Evolutionary conservation across 2,113 vertebrate species (phyloP).

Genomic region (Hiodon alosoides): DNA sequence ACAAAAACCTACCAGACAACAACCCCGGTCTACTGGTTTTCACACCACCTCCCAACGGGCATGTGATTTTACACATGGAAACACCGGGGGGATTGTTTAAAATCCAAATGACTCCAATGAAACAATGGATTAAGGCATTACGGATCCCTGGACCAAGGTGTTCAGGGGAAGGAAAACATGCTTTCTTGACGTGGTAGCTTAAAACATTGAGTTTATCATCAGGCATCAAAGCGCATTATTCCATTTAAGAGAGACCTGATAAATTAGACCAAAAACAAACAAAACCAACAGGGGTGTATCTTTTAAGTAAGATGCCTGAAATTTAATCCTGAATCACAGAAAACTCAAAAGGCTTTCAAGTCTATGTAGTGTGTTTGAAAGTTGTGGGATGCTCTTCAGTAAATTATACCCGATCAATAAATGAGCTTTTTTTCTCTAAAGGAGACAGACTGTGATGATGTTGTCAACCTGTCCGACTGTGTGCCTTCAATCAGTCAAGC

Average conservation of each 20-base stretch:
- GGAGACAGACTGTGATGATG: constrained; percentile 25
- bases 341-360: neutral
- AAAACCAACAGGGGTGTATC: neutral
- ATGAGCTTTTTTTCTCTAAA: constrained; percentile 15
- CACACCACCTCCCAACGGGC: too few species aligned
- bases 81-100: too few species aligned
- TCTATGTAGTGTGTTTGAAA: neutral
- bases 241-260: neutral
- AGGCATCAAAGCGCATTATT: neutral
- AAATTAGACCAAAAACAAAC: neutral
- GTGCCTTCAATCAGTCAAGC: neutral
- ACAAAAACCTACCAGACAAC: too few species aligned
- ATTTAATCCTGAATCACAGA: constrained; percentile 7
- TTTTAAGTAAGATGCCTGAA: neutral
- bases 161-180: neutral
- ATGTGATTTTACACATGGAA: too few species aligned
- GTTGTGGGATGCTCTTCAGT: neutral
- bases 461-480: constrained; percentile 23
- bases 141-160: too few species aligned
- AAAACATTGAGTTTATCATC: neutral
- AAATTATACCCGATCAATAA: constrained; percentile 16
- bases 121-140: too few species aligned
- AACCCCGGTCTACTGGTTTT: too few species aligned
- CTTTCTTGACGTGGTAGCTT: neutral
- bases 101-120: too few species aligned